Percentiles rank a stretch among this genome's conserved stretches.
phyloP scores from a whole-genome alignment of 2,888 invertebrate genomes.

The Thymelicus lineola region DNA sequence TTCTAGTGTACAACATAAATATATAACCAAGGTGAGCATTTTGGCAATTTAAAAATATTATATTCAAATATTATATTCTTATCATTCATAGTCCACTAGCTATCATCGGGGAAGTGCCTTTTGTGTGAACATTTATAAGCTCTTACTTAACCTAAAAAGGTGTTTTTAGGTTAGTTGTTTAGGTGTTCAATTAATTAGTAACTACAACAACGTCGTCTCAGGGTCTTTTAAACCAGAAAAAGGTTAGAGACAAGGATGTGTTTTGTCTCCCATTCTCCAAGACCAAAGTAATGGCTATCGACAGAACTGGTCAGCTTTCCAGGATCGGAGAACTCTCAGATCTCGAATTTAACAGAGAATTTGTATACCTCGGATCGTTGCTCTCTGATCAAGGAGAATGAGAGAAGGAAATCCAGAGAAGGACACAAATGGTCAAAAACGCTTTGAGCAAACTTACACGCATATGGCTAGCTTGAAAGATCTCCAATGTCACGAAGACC shows the following conservation, averaged over 20 bases:
- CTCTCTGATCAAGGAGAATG: conserved; percentile 3
- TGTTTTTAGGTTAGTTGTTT: too few species aligned
- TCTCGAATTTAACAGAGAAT: not conserved
- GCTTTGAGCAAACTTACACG: conserved; percentile 2
- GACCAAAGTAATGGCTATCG: conserved; percentile 10
- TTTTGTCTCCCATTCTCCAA: too few species aligned
- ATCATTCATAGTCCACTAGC: too few species aligned
- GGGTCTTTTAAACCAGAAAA: too few species aligned
- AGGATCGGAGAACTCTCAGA: not conserved
- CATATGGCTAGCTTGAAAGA: not conserved
- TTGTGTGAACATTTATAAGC: too few species aligned
- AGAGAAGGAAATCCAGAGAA: not conserved
- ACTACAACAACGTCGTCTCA: too few species aligned
- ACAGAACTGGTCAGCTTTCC: not conserved
- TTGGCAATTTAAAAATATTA: too few species aligned
- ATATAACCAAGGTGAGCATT: conserved; percentile 9
- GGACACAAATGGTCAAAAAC: conserved; percentile 14
- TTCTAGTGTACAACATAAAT: conserved; percentile 2
- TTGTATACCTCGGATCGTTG: conserved; percentile 7
- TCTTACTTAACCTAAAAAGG: too few species aligned
- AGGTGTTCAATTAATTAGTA: too few species aligned
- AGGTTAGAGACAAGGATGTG: too few species aligned
- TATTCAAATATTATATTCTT: too few species aligned
- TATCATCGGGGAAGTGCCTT: too few species aligned
- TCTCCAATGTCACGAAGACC: conserved; percentile 3